Conservation (phyloP, 2,797 vertebrate species). For the Malurus splendens region DNA sequence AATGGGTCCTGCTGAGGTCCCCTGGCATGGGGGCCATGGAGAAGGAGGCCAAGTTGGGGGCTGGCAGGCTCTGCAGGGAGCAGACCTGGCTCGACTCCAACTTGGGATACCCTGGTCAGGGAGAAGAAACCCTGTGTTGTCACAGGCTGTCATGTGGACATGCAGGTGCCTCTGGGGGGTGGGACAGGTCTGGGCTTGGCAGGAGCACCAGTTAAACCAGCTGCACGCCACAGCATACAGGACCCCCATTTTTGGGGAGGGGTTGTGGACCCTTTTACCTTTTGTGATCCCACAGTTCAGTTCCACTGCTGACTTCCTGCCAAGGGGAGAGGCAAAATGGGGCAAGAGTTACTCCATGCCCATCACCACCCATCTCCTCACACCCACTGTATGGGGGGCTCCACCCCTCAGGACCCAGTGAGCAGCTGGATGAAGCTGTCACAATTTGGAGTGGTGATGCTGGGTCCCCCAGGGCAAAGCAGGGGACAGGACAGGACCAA, state of each 20-base stretch:
- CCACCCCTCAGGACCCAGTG: fast-evolving
- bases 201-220: background rate
- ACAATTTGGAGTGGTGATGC: background rate
- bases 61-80: conserved; percentile 46
- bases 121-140: fast-evolving
- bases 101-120: conserved; percentile 11
- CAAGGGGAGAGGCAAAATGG: background rate
- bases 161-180: background rate
- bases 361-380: background rate
- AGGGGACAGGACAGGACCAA: conserved; percentile 19
- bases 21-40: conserved; percentile 62
- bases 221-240: background rate
- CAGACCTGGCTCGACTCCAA: conserved; percentile 1
- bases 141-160: background rate
- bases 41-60: conserved; percentile 70
- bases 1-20: conserved; percentile 68
- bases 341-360: background rate
- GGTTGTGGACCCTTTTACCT: conserved; percentile 64
- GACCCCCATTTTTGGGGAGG: fast-evolving
- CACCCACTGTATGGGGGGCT: background rate
- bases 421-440: background rate
- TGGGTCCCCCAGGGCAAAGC: fast-evolving
- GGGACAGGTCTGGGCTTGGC: background rate
- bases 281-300: conserved; percentile 68
- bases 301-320: conserved; percentile 71